Conservation (phyloP, 2,797 vertebrate genomes). For the Artibeus jamaicensis region DNA sequence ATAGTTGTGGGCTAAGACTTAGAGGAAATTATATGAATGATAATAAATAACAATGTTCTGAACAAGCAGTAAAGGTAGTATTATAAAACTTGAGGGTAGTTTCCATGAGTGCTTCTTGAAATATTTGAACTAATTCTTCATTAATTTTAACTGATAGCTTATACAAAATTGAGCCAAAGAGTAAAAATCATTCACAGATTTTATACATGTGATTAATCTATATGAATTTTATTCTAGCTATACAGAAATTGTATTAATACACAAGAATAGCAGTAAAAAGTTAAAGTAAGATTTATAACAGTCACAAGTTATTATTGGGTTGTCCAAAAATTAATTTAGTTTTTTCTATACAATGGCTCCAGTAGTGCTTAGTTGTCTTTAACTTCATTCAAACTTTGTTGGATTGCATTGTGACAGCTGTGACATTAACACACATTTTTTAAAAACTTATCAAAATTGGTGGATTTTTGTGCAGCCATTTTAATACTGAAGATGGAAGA, state of each 20-base stretch:
- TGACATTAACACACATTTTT: too few species aligned
- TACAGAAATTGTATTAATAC: neutral
- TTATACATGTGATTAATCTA: slow-evolving; percentile 3
- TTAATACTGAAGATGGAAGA: too few species aligned
- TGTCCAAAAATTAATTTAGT: neutral
- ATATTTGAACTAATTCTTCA: slow-evolving; percentile 22
- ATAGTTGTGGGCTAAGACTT: neutral
- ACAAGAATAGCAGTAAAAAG: slow-evolving; percentile 1
- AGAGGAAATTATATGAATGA: neutral
- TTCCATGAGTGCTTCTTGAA: slow-evolving; percentile 16
- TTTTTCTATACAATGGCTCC: neutral
- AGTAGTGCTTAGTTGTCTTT: too few species aligned
- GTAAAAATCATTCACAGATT: slow-evolving; percentile 38
- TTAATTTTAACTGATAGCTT: slow-evolving; percentile 25
- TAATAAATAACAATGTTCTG: slow-evolving; percentile 33
- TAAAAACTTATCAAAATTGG: too few species aligned
- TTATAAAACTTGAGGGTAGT: neutral
- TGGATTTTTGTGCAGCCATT: too few species aligned
- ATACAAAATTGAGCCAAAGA: slow-evolving; percentile 14
- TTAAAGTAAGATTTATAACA: slow-evolving; percentile 28
- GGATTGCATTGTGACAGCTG: too few species aligned
- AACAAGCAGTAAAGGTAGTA: slow-evolving; percentile 17
- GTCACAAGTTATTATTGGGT: neutral
- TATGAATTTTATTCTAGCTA: slow-evolving; percentile 13
- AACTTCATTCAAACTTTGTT: too few species aligned